phyloP scores from a whole-genome alignment of 2,888 invertebrate genomes.

The Mimas tiliae region DNA sequence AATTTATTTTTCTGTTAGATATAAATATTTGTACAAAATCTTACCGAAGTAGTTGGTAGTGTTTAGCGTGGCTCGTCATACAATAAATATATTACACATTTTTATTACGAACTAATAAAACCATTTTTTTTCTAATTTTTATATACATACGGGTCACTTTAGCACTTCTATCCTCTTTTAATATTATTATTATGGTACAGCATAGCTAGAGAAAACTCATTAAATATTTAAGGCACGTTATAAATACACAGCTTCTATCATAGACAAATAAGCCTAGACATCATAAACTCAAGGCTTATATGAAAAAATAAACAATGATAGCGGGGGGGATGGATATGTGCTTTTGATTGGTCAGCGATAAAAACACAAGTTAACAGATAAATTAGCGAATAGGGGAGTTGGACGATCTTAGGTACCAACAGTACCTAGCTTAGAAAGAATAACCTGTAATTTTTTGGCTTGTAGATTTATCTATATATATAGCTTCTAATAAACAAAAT shows the following conservation, averaged over 20 bases:
- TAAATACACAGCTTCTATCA: not conserved
- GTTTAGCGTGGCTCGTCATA: not conserved
- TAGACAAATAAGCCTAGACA: not conserved
- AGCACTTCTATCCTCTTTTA: not conserved
- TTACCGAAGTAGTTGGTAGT: constrained; percentile 5
- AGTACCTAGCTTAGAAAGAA: not conserved
- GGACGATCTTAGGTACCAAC: too few relatives aligned
- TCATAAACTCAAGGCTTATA: not conserved
- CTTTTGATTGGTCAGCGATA: too few relatives aligned
- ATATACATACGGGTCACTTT: not conserved
- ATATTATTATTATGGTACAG: not conserved
- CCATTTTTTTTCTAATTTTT: constrained; percentile 6
- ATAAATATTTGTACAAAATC: constrained; percentile 22
- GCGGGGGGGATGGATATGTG: too few relatives aligned
- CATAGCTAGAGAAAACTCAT: not conserved
- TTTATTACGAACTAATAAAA: constrained; percentile 2
- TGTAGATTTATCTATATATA: not conserved
- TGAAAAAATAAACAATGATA: not conserved
- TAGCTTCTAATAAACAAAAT: not conserved
- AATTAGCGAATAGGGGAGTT: too few relatives aligned
- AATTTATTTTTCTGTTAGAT: not conserved
- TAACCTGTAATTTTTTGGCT: not conserved
- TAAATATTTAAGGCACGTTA: constrained; percentile 3
- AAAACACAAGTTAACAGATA: too few relatives aligned
- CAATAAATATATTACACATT: constrained; percentile 16